Conservation (phyloP, 1,140 invertebrate species). For the Formica exsecta region DNA sequence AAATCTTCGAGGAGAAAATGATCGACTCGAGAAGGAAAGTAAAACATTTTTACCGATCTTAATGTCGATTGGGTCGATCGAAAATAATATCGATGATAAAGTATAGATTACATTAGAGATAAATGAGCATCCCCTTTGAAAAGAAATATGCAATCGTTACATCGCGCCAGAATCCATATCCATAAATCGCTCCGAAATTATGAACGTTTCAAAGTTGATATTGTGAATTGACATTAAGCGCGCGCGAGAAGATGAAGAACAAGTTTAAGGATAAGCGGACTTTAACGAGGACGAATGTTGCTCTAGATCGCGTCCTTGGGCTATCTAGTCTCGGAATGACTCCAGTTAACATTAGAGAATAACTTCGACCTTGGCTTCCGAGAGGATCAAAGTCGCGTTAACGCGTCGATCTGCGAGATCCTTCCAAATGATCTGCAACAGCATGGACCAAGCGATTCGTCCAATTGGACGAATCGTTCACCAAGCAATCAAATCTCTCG, state of each 20-base stretch:
- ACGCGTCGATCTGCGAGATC: slow-evolving; percentile 30
- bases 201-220: background rate
- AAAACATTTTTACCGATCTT: background rate
- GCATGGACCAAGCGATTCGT: background rate
- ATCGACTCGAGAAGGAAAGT: slow-evolving; percentile 7
- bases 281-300: slow-evolving; percentile 19
- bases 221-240: background rate
- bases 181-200: slow-evolving; percentile 2
- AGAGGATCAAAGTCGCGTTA: slow-evolving; percentile 47
- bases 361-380: slow-evolving; percentile 69
- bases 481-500: slow-evolving; percentile 30
- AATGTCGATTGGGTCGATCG: background rate
- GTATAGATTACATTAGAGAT: background rate
- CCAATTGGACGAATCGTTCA: slow-evolving; percentile 1
- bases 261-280: slow-evolving; percentile 27
- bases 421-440: slow-evolving; percentile 15
- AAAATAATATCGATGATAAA: slow-evolving; percentile 5
- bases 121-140: background rate
- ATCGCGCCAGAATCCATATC: background rate
- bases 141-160: slow-evolving; percentile 18
- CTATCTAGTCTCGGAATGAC: background rate
- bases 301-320: slow-evolving; percentile 49
- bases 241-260: background rate
- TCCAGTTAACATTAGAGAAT: slow-evolving; percentile 38
- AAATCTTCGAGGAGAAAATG: slow-evolving; percentile 15